Conservation (phyloP, 2,888 invertebrate species). For the Cheilosia urbana region DNA sequence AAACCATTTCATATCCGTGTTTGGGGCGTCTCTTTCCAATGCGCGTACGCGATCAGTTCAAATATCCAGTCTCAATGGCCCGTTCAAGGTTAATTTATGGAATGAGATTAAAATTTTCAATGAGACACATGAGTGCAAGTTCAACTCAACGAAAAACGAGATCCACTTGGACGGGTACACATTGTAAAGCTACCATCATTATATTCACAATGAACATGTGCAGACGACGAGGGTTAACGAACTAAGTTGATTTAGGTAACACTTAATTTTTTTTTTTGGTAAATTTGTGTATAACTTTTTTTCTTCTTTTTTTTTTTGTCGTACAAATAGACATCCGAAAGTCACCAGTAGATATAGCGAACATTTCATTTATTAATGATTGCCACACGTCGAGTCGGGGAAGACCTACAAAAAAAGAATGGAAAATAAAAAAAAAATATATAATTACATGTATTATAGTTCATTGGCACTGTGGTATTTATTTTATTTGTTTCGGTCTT, state of each 20-base stretch:
- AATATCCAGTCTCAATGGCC: neutral
- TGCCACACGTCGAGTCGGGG: constrained; percentile 26
- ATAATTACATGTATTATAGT: constrained; percentile 27
- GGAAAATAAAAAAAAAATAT: constrained; percentile 25
- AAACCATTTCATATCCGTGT: constrained; percentile 37
- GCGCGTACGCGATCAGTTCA: neutral
- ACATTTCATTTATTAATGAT: constrained; percentile 26
- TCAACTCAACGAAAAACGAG: neutral
- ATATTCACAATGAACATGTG: constrained; percentile 1
- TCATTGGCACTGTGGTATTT: constrained; percentile 35
- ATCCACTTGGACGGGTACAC: neutral
- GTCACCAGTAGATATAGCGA: neutral
- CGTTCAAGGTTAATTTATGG: constrained; percentile 51
- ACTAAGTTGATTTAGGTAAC: constrained; percentile 10
- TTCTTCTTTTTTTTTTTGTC: neutral
- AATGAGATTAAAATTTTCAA: constrained; percentile 25
- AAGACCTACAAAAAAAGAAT: constrained; percentile 27
- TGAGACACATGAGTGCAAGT: neutral
- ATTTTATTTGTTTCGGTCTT: constrained; percentile 4
- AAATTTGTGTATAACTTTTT: neutral
- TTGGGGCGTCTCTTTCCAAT: constrained; percentile 9
- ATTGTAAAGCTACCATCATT: constrained; percentile 19
- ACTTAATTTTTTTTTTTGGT: constrained; percentile 3
- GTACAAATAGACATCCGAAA: neutral
- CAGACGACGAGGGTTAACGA: constrained; percentile 29